A percentile compares a stretch with the other conserved stretches of the same genome.
Evolutionary conservation across 2,113 vertebrate genomes (phyloP).

Genomic region (Fulica atra): DNA sequence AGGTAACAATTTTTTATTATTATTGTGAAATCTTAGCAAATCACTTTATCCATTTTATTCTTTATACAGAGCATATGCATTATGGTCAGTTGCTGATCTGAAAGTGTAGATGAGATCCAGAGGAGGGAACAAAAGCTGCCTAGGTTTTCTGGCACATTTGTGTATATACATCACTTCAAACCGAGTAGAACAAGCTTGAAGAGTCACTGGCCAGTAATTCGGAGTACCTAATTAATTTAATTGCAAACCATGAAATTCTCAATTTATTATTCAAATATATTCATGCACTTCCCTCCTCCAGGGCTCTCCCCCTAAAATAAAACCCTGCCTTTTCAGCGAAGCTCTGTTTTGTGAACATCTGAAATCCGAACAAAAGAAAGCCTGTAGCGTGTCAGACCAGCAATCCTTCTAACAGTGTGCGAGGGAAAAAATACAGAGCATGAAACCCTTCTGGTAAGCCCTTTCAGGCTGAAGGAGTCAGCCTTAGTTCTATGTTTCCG

Average conservation of each 20-base stretch:
- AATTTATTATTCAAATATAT: constrained; percentile 65
- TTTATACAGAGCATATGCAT: background rate
- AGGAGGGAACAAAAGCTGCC: background rate
- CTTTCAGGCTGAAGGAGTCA: background rate
- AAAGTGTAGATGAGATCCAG: background rate
- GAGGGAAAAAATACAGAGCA: background rate
- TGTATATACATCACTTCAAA: background rate
- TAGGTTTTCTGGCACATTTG: background rate
- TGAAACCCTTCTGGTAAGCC: background rate
- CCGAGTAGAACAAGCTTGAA: background rate
- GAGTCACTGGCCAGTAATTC: constrained; percentile 25
- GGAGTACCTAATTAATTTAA: constrained; percentile 48
- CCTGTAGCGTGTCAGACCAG: background rate
- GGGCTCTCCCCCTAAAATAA: background rate
- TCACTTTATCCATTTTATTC: background rate
- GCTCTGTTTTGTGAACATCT: constrained; percentile 1
- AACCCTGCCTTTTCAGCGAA: background rate
- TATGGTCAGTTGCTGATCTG: background rate
- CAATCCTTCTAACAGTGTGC: background rate
- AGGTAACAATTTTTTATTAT: background rate
- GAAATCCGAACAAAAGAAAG: constrained; percentile 1
- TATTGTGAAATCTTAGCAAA: background rate
- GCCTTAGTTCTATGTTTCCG: background rate
- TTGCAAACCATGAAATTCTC: constrained; percentile 28
- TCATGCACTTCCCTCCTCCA: constrained; percentile 8